phyloP scores from a whole-genome alignment of 2,888 invertebrate genomes.

The Lissonota sp. region DNA sequence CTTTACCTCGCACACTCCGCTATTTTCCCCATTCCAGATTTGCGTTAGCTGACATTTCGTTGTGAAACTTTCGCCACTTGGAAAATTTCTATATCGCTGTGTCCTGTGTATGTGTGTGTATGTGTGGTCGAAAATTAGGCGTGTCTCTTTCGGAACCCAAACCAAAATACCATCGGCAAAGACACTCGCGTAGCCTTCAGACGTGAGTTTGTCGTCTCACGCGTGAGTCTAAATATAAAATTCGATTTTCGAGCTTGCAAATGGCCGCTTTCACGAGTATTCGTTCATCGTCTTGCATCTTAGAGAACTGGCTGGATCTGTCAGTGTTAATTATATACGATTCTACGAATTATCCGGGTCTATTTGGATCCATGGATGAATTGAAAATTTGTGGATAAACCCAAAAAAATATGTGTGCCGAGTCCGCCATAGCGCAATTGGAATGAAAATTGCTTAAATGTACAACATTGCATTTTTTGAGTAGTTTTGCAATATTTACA shows the following conservation, averaged over 20 bases:
- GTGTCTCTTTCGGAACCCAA: constrained; percentile 52
- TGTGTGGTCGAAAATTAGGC: constrained; percentile 58
- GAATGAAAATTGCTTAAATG: too few species aligned
- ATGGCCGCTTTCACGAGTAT: constrained; percentile 34
- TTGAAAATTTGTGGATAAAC: too few species aligned
- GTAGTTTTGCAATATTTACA: too few species aligned
- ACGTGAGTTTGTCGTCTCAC: constrained; percentile 46
- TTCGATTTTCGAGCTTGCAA: constrained; percentile 58
- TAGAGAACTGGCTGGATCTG: too few species aligned
- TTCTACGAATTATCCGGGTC: too few species aligned
- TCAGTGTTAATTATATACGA: too few species aligned
- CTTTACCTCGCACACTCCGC: background rate
- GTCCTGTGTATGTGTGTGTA: constrained; percentile 20
- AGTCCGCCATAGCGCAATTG: too few species aligned
- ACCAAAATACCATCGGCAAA: constrained; percentile 22
- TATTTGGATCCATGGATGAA: too few species aligned
- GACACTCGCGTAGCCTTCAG: constrained; percentile 20
- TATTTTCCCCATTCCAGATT: background rate
- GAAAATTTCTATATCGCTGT: constrained; percentile 34
- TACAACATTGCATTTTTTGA: too few species aligned
- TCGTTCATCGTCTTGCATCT: constrained; percentile 13
- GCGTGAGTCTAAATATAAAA: constrained; percentile 56
- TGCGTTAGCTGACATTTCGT: constrained; percentile 22
- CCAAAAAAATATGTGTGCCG: too few species aligned
- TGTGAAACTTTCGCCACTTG: constrained; percentile 6